phyloP scores from a whole-genome alignment of 2,888 invertebrate species.

The Eurytoma adleriae region DNA sequence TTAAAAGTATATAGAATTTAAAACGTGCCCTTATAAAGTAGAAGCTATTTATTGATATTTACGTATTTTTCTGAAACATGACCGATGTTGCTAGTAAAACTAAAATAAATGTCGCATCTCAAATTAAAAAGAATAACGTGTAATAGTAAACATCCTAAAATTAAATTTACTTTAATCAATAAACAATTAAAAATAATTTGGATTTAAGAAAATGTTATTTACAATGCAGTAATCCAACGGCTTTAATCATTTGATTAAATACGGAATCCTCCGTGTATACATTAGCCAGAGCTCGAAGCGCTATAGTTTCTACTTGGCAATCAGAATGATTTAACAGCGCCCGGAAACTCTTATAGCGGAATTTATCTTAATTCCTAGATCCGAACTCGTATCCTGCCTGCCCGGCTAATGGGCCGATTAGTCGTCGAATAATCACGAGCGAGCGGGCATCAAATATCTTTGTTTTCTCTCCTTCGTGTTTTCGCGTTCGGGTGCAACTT shows the following conservation, averaged over 20 bases:
- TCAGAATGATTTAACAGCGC: constrained; percentile 19
- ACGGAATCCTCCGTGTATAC: background rate
- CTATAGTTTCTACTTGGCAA: background rate
- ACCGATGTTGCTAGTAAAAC: too few relatives aligned
- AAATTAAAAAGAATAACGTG: too few relatives aligned
- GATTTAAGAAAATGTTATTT: too few relatives aligned
- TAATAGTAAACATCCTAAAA: too few relatives aligned
- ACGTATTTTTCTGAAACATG: too few relatives aligned
- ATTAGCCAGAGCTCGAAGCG: background rate
- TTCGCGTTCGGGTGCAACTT: constrained; percentile 11
- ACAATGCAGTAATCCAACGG: too few relatives aligned
- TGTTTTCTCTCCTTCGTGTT: background rate
- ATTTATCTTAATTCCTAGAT: constrained; percentile 50
- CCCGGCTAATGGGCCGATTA: constrained; percentile 42
- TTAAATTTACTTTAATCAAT: too few relatives aligned
- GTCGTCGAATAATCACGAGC: constrained; percentile 20
- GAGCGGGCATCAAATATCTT: background rate
- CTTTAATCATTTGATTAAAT: background rate
- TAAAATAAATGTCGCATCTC: too few relatives aligned
- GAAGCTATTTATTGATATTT: too few relatives aligned
- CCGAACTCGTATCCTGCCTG: background rate
- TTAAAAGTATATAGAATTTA: too few relatives aligned
- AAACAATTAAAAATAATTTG: too few relatives aligned
- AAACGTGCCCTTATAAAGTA: too few relatives aligned
- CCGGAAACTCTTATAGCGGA: constrained; percentile 39